phyloP scores from a whole-genome alignment of 2,113 vertebrate genomes.

The Sterrhoptilus dennistouni region DNA sequence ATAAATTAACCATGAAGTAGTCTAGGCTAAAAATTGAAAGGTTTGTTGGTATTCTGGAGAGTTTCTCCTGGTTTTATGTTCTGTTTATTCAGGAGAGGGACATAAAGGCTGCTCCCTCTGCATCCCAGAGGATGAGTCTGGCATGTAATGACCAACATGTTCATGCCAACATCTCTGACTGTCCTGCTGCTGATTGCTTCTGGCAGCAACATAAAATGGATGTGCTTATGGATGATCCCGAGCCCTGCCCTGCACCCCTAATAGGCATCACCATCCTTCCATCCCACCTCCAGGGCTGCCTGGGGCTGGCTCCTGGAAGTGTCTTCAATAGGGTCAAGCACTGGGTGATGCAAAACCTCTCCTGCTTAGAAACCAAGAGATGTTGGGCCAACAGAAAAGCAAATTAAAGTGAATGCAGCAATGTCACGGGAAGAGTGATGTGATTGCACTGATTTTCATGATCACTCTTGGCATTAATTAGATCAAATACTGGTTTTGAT shows the following conservation, averaged over 20 bases:
- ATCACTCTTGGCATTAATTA: neutral
- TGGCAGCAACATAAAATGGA: neutral
- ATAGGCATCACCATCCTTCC: neutral
- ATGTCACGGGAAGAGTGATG: neutral
- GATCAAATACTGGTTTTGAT: neutral
- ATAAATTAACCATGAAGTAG: conserved; percentile 50
- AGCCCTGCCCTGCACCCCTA: neutral
- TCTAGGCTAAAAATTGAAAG: conserved; percentile 14
- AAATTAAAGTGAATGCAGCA: neutral
- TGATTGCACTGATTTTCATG: neutral
- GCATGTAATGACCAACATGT: neutral
- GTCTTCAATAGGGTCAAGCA: neutral
- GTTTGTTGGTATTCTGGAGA: conserved; percentile 13
- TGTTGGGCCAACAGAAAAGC: neutral
- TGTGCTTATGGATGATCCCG: accelerated
- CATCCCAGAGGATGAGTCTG: neutral
- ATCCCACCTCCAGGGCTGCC: neutral
- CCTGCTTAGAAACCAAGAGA: neutral
- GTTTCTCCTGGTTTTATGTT: neutral
- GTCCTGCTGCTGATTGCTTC: neutral
- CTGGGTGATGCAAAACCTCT: neutral
- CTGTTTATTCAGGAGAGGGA: neutral
- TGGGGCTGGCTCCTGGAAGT: neutral
- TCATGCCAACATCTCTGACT: neutral
- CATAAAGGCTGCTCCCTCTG: neutral